phyloP scores from a whole-genome alignment of 2,797 vertebrate genomes.

The Nyctibius grandis region DNA sequence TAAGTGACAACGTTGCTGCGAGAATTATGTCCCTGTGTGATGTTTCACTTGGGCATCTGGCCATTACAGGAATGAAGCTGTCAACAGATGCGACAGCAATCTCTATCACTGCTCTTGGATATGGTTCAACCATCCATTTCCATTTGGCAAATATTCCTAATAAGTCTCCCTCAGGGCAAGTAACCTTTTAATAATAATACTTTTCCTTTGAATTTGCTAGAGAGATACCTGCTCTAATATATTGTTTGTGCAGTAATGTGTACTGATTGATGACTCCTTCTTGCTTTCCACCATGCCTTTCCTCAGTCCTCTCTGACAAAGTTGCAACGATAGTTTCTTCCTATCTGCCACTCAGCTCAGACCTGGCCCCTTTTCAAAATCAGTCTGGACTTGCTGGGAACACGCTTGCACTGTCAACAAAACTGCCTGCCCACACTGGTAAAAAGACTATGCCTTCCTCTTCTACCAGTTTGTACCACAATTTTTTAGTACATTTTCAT shows the following conservation, averaged over 20 bases:
- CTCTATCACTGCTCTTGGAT: background rate
- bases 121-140: conserved; percentile 40
- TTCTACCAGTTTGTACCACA: background rate
- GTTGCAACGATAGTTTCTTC: background rate
- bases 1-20: background rate
- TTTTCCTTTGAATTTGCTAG: background rate
- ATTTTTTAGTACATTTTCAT: background rate
- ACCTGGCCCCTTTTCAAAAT: background rate
- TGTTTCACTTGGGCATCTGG: conserved; percentile 13
- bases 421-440: background rate
- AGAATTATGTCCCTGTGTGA: conserved; percentile 28
- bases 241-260: background rate
- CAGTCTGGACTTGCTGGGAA: background rate
- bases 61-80: conserved; percentile 21
- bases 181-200: background rate
- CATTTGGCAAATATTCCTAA: conserved; percentile 36
- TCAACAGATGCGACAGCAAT: background rate
- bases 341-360: no score
- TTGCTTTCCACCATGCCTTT: background rate
- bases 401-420: rapidly evolving
- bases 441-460: background rate
- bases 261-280: background rate
- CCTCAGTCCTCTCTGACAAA: background rate
- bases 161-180: background rate
- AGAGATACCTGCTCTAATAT: background rate